These are phyloP conservation scores for Gonioctena quinquepunctata DNA, from an alignment of 1,140 invertebrate genomes.

Conservation along the genomic window DNA sequence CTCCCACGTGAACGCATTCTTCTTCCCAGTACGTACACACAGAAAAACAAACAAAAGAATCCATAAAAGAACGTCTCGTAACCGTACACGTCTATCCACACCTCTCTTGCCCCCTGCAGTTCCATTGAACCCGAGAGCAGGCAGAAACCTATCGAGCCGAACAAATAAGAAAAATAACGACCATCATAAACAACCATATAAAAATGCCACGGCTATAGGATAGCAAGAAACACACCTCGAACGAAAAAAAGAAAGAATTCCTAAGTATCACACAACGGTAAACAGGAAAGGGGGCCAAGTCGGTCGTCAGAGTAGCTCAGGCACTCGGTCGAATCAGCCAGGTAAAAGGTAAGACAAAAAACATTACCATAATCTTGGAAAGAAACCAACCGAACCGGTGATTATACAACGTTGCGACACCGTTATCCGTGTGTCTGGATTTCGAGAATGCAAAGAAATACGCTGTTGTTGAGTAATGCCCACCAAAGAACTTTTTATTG, in stretches of 20 bases:
- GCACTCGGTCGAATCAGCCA: conserved; percentile 16
- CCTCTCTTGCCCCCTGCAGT: no score
- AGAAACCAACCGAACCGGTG: background rate
- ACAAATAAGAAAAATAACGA: background rate
- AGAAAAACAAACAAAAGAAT: no score
- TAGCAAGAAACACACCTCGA: background rate
- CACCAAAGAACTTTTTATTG: no score
- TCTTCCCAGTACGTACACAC: no score
- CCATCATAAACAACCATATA: conserved; percentile 12
- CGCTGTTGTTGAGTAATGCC: no score
- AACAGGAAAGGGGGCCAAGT: conserved; percentile 38
- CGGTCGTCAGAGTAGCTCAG: background rate
- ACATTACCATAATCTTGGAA: conserved; percentile 21
- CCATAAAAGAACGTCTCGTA: no score
- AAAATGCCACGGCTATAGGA: conserved; percentile 20
- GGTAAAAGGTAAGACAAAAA: conserved; percentile 24
- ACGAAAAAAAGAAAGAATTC: conserved; percentile 1
- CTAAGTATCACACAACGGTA: conserved; percentile 38
- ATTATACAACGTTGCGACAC: background rate
- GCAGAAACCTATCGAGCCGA: conserved; percentile 7
- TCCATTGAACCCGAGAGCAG: conserved; percentile 22
- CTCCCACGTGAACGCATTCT: no score
- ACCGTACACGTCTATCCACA: no score
- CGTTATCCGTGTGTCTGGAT: background rate
- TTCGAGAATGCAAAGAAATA: no score